Base-by-base conservation (phyloP, 2,888 invertebrate species). In the Ophion slaviceki region DNA sequence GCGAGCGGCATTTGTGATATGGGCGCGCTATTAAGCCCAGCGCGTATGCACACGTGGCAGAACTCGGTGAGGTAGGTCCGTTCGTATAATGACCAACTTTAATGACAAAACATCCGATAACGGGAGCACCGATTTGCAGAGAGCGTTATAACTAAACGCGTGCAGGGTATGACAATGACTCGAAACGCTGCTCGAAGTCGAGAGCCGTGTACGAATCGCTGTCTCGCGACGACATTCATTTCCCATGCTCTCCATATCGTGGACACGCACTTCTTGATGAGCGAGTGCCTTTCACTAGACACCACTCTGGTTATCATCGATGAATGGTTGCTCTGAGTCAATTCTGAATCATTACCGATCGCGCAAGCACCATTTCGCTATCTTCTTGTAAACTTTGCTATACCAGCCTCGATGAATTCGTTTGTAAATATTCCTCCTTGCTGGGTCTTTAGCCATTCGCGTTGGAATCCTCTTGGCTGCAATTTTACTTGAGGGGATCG, bases 91-190 rank as follows among this genome's bases (percentile, higher is more conserved):
- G 62, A 47, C 66, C 68, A 85, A 82, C 85, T 82, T 82, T 85
- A 82, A 85, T 82, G 75, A 85, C 85, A 82, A 81, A 75, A 85
- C 81, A 82, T 85, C 78, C 78, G 85, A 85, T 85, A 85, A 82
- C 82, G 82, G 75, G 75, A 70, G 82, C 64, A 82, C 70, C 82
- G 70, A 79, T 75, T 79, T 59, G 74, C 81, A 81, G 74, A 53
- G 74, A 62, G 74, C 57, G 53, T 68, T 78, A 70, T 64, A 67
- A 68, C 59, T 66, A 74, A 85, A 78, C 74, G 74, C 28, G 59
- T 47, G 24, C 36, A 20, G 28, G 66, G 17, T 45, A 68, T 59
- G 59, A 68, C 68, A 45, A 76, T 62, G 47, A 47, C 24, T 75
- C 79, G 57, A 75, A 32, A 40, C 40, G 40, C 40, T 3, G 74